phyloP scores from a whole-genome alignment of 2,888 invertebrate genomes.

The Epistrophe eligans region DNA sequence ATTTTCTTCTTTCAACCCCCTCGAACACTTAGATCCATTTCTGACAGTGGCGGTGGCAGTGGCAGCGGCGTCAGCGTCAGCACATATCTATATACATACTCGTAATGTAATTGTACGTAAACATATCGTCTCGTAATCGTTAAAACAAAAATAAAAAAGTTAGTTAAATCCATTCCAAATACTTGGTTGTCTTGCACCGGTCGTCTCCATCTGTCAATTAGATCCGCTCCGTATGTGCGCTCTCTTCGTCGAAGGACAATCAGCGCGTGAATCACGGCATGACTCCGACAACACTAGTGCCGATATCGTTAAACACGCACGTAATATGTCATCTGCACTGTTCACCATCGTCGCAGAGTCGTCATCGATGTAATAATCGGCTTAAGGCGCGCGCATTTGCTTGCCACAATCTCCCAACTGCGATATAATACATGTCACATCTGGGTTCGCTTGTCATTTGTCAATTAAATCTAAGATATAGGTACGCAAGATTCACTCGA shows the following conservation, averaged over 20 bases:
- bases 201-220: slow-evolving; percentile 53
- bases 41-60: not conserved
- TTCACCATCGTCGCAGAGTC: slow-evolving; percentile 10
- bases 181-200: slow-evolving; percentile 47
- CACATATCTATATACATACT: not conserved
- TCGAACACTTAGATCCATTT: slow-evolving; percentile 1
- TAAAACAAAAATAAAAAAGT: slow-evolving; percentile 41
- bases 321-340: slow-evolving; percentile 56
- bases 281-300: slow-evolving; percentile 57
- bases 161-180: slow-evolving; percentile 59
- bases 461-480: slow-evolving; percentile 63
- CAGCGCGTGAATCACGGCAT: slow-evolving; percentile 60
- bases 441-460: slow-evolving; percentile 67
- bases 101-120: too few relatives aligned
- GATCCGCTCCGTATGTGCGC: slow-evolving; percentile 30
- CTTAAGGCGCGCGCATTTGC: slow-evolving; percentile 56
- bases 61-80: not conserved
- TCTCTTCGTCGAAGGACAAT: slow-evolving; percentile 48
- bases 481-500: slow-evolving; percentile 49
- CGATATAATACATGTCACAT: slow-evolving; percentile 61
- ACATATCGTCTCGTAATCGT: slow-evolving; percentile 36
- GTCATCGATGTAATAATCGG: slow-evolving; percentile 55
- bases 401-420: slow-evolving; percentile 51
- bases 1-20: slow-evolving; percentile 2
- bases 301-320: slow-evolving; percentile 56